Evolutionary conservation across 2,888 invertebrate species (phyloP).

Genomic region (Sarcophaga subvicina): DNA sequence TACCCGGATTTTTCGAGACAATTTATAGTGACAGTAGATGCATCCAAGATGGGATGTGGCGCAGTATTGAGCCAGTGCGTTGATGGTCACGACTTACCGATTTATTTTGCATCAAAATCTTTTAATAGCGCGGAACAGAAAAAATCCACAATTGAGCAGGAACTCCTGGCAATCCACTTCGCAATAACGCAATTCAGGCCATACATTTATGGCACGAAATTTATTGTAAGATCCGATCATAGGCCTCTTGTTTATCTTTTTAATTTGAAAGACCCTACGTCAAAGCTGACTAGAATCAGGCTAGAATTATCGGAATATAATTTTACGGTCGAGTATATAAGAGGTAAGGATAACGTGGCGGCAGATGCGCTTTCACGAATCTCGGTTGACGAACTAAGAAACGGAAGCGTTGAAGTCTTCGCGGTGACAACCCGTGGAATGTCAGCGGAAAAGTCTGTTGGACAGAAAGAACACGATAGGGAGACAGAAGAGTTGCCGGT

Average conservation of each 20-base stretch:
- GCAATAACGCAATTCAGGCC: constrained; percentile 70
- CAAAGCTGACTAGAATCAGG: constrained; percentile 71
- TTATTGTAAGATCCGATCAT: constrained; percentile 57
- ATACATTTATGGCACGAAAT: constrained; percentile 65
- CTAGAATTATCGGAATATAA: constrained; percentile 70
- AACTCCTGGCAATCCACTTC: constrained; percentile 5
- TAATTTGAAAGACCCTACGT: constrained; percentile 70
- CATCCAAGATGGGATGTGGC: background rate
- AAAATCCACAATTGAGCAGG: background rate
- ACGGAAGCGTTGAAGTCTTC: constrained; percentile 9
- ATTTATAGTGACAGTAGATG: background rate
- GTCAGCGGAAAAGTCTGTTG: background rate
- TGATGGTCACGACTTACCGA: background rate
- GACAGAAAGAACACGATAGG: background rate
- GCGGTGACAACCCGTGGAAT: constrained; percentile 6
- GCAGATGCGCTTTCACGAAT: constrained; percentile 63
- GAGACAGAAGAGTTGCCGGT: no score
- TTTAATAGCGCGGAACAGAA: no score
- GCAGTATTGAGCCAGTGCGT: background rate
- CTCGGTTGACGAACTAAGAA: constrained; percentile 47
- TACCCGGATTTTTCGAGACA: background rate
- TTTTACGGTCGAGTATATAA: constrained; percentile 69
- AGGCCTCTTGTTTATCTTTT: constrained; percentile 69
- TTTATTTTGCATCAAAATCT: background rate
- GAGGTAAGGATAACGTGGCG: constrained; percentile 65